These are phyloP conservation scores for Drosophila ustulata DNA, from an alignment of 2,888 invertebrate species.

Conservation along the genomic window DNA sequence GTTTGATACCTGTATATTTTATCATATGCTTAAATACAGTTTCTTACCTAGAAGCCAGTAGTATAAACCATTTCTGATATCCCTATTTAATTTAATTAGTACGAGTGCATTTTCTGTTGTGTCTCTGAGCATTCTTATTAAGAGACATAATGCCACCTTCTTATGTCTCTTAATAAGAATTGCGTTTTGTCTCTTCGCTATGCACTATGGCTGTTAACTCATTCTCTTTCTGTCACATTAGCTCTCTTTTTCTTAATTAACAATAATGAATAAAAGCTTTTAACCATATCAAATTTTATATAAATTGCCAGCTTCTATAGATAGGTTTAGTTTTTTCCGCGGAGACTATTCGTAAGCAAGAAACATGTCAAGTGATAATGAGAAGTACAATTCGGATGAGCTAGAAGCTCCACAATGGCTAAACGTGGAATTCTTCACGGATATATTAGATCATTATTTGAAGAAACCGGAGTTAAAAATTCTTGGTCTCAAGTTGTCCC, in stretches of 20 bases:
- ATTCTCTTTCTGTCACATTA: too few relatives aligned
- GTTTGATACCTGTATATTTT: too few relatives aligned
- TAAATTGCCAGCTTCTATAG: background rate
- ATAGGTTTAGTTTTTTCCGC: slow-evolving; percentile 3
- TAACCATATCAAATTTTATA: background rate
- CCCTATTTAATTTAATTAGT: too few relatives aligned
- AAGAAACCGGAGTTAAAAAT: slow-evolving; percentile 27
- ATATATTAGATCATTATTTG: slow-evolving; percentile 36
- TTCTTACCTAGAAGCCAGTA: too few relatives aligned
- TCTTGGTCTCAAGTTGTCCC: slow-evolving; percentile 33
- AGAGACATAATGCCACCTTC: too few relatives aligned
- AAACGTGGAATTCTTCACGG: slow-evolving; percentile 38
- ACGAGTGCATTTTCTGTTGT: too few relatives aligned
- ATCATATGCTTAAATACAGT: too few relatives aligned
- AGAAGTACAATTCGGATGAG: slow-evolving; percentile 58
- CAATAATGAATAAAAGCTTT: slow-evolving; percentile 5
- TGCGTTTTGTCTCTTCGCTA: too few relatives aligned
- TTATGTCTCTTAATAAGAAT: too few relatives aligned
- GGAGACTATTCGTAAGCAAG: background rate
- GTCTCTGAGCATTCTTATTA: too few relatives aligned
- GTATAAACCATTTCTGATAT: too few relatives aligned
- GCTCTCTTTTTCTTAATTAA: background rate
- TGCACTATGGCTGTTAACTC: background rate
- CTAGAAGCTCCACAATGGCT: slow-evolving; percentile 58
- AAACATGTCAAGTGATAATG: slow-evolving; percentile 31